Conservation (phyloP, 1,140 invertebrate genomes). For the Vanessa atalanta region DNA sequence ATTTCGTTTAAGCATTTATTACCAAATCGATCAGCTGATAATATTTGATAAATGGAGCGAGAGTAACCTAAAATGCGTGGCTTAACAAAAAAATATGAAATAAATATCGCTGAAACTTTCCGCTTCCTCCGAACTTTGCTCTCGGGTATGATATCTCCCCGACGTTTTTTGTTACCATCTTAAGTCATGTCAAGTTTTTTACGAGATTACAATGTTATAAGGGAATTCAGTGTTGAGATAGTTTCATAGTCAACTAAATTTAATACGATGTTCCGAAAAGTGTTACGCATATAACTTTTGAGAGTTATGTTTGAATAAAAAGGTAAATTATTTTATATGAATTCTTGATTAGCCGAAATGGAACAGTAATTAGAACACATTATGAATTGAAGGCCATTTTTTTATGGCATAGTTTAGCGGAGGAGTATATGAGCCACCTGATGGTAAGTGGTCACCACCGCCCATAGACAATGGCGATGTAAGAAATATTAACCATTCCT, state of each 20-base stretch:
- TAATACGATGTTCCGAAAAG: neutral
- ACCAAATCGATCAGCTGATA: neutral
- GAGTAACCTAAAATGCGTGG: conserved; percentile 2
- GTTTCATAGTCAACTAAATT: neutral
- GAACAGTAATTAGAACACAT: too few species aligned
- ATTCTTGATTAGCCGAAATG: too few species aligned
- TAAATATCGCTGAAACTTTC: conserved; percentile 17
- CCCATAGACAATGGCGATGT: too few species aligned
- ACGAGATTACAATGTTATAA: conserved; percentile 3
- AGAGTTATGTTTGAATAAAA: neutral
- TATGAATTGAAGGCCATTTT: too few species aligned
- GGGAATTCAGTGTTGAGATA: neutral
- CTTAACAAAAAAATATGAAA: conserved; percentile 11
- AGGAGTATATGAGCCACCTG: too few species aligned
- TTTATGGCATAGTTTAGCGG: too few species aligned
- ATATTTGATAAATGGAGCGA: conserved; percentile 10
- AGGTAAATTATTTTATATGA: too few species aligned
- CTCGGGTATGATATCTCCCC: conserved; percentile 7
- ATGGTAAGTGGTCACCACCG: too few species aligned
- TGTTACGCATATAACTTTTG: neutral
- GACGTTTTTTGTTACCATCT: conserved; percentile 14
- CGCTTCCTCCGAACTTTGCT: conserved; percentile 14
- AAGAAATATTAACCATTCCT: too few species aligned
- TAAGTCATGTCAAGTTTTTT: conserved; percentile 5
- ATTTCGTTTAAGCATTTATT: neutral